Percentiles rank a stretch among this genome's conserved stretches.
These are phyloP conservation scores for Coelopa frigida DNA, from an alignment of 1,140 invertebrate species.

Conservation along the genomic window DNA sequence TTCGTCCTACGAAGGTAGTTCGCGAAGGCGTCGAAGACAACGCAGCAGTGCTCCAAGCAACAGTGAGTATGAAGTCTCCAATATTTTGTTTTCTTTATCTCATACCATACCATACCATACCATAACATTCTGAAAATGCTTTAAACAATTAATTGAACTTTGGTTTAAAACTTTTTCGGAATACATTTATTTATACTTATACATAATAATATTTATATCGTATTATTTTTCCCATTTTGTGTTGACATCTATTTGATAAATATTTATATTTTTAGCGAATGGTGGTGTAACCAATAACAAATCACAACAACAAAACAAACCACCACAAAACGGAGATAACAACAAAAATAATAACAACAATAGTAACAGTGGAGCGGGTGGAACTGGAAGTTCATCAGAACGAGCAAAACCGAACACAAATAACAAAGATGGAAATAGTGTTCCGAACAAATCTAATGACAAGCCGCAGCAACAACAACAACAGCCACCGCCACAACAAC, in stretches of 20 bases:
- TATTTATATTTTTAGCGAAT: constrained; percentile 24
- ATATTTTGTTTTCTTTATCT: not conserved
- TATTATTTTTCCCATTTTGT: no score
- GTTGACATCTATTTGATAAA: no score
- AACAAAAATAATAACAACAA: constrained; percentile 33
- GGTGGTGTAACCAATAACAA: constrained; percentile 37
- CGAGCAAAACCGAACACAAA: constrained; percentile 9
- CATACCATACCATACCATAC: no score
- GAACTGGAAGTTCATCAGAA: constrained; percentile 18
- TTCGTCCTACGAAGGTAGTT: constrained; percentile 42
- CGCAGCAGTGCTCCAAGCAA: constrained; percentile 37
- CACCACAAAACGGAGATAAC: constrained; percentile 25
- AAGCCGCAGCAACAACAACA: constrained; percentile 20
- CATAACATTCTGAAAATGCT: not conserved
- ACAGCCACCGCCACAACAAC: constrained; percentile 15
- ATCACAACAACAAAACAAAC: constrained; percentile 27
- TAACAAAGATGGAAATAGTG: constrained; percentile 20
- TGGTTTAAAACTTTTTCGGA: not conserved
- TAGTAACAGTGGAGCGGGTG: constrained; percentile 19
- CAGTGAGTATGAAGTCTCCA: constrained; percentile 32
- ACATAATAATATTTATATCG: not conserved
- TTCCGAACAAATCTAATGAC: constrained; percentile 15
- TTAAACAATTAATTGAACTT: constrained; percentile 6
- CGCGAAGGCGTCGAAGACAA: constrained; percentile 39
- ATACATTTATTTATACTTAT: not conserved